Conservation (phyloP, 2,888 invertebrate species). For the Hololepta plana region DNA sequence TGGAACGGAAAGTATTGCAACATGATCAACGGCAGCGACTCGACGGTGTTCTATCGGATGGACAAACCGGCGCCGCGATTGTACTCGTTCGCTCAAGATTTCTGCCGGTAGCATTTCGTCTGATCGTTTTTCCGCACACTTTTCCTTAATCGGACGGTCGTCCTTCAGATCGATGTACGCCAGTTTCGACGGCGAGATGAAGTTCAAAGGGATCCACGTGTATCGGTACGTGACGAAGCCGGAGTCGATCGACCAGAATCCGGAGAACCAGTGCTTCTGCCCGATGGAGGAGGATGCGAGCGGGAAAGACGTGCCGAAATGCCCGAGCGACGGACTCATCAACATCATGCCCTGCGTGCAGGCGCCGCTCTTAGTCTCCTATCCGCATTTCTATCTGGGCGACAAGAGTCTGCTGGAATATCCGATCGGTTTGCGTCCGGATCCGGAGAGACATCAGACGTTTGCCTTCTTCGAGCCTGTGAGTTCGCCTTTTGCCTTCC, state of each 20-base stretch:
- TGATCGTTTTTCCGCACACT: no score
- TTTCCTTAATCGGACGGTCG: slow-evolving; percentile 2
- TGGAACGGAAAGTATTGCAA: slow-evolving; percentile 32
- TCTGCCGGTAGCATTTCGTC: slow-evolving; percentile 33
- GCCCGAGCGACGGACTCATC: slow-evolving; percentile 33
- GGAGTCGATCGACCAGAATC: slow-evolving; percentile 26
- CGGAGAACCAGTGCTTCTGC: slow-evolving; percentile 35
- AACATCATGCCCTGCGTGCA: slow-evolving; percentile 35
- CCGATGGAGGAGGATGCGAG: slow-evolving; percentile 27
- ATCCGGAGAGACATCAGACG: slow-evolving; percentile 35
- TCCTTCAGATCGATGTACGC: slow-evolving; percentile 29
- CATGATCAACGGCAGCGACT: slow-evolving; percentile 35
- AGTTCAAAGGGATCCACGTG: slow-evolving; percentile 28
- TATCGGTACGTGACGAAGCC: slow-evolving; percentile 31
- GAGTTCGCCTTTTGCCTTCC: slow-evolving; percentile 13
- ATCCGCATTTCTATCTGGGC: slow-evolving; percentile 46
- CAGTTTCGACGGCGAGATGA: slow-evolving; percentile 24
- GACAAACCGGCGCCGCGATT: slow-evolving; percentile 23
- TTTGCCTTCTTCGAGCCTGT: slow-evolving; percentile 43
- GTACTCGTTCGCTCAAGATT: slow-evolving; percentile 34
- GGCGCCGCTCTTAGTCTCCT: slow-evolving; percentile 40
- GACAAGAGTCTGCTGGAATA: slow-evolving; percentile 33
- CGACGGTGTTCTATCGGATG: slow-evolving; percentile 29
- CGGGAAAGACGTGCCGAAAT: slow-evolving; percentile 30
- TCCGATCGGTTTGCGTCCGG: slow-evolving; percentile 34